A percentile compares a stretch with the other conserved stretches of the same genome.
These are phyloP conservation scores for Harmothoe impar DNA, from an alignment of 2,888 invertebrate species.

Conservation along the genomic window DNA sequence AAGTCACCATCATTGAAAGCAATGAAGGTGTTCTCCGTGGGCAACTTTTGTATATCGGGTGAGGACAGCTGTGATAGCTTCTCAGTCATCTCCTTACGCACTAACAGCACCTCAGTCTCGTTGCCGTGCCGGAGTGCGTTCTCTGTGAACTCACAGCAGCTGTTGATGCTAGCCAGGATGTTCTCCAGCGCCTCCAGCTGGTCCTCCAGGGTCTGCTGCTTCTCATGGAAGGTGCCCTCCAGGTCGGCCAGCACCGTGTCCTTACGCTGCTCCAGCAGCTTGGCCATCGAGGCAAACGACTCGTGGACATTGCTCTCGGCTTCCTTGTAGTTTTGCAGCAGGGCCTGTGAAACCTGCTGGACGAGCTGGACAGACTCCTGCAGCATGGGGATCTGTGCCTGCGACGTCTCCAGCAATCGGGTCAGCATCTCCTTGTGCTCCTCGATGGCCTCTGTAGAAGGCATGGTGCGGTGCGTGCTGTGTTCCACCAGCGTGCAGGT, in stretches of 20 bases:
- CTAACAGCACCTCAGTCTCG: constrained; percentile 84
- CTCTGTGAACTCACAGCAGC: constrained; percentile 84
- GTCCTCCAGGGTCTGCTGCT: constrained; percentile 80
- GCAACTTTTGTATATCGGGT: constrained; percentile 76
- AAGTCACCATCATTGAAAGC: constrained; percentile 80
- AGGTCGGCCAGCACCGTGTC: constrained; percentile 80
- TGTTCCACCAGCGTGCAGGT: constrained; percentile 85
- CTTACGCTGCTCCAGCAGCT: constrained; percentile 80
- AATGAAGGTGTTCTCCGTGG: constrained; percentile 82
- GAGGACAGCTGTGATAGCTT: constrained; percentile 82
- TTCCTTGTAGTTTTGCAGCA: constrained; percentile 72
- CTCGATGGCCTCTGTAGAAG: constrained; percentile 83
- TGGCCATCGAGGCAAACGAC: constrained; percentile 80
- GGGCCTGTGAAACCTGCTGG: constrained; percentile 74
- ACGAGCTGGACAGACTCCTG: constrained; percentile 80
- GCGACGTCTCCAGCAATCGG: constrained; percentile 79
- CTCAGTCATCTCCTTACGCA: constrained; percentile 84
- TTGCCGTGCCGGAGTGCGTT: constrained; percentile 84
- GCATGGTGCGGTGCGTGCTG: constrained; percentile 83
- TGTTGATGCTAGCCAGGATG: constrained; percentile 83
- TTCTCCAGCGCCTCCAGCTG: constrained; percentile 82
- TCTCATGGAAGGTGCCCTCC: constrained; percentile 78
- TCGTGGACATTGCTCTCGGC: constrained; percentile 79
- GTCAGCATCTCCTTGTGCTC: constrained; percentile 82
- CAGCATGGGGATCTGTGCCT: constrained; percentile 80